phyloP scores from a whole-genome alignment of 2,888 invertebrate genomes.

The Xestia rhomboidea region DNA sequence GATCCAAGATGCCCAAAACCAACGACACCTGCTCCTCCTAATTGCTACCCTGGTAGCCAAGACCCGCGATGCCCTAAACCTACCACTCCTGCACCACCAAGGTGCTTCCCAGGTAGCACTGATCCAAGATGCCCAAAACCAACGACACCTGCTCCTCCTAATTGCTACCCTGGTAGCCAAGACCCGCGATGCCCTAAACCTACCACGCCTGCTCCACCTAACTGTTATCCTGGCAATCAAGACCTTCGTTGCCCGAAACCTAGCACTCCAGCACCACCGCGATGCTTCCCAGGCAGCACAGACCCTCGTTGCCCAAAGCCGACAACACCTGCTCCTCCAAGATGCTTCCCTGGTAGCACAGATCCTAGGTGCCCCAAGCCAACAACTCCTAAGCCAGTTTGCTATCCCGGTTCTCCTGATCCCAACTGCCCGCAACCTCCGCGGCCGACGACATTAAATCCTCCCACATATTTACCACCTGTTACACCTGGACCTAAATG shows the following conservation, averaged over 20 bases:
- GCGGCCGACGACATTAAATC: slow-evolving; percentile 61
- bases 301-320: slow-evolving; percentile 61
- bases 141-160: slow-evolving; percentile 63
- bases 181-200: slow-evolving; percentile 75
- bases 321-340: slow-evolving; percentile 66
- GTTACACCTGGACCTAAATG: slow-evolving; percentile 4
- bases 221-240: slow-evolving; percentile 63
- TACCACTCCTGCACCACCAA: slow-evolving; percentile 61
- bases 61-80: slow-evolving; percentile 68
- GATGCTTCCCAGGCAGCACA: slow-evolving; percentile 21
- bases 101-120: slow-evolving; percentile 73
- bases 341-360: slow-evolving; percentile 67
- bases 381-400: slow-evolving; percentile 27
- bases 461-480: slow-evolving; percentile 53
- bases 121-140: slow-evolving; percentile 27
- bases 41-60: slow-evolving; percentile 48
- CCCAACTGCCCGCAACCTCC: slow-evolving; percentile 62
- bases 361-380: slow-evolving; percentile 67
- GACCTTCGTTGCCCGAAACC: slow-evolving; percentile 67
- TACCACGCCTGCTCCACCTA: slow-evolving; percentile 62
- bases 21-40: slow-evolving; percentile 56
- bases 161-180: slow-evolving; percentile 72
- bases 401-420: slow-evolving; percentile 45
- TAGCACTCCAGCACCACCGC: slow-evolving; percentile 53
- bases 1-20: slow-evolving; percentile 70